Percentiles rank a stretch among this genome's conserved stretches.
phyloP scores from a whole-genome alignment of 30 jellyfish, hydroid and myxozoan genomes.

The Aurelia sp. region DNA sequence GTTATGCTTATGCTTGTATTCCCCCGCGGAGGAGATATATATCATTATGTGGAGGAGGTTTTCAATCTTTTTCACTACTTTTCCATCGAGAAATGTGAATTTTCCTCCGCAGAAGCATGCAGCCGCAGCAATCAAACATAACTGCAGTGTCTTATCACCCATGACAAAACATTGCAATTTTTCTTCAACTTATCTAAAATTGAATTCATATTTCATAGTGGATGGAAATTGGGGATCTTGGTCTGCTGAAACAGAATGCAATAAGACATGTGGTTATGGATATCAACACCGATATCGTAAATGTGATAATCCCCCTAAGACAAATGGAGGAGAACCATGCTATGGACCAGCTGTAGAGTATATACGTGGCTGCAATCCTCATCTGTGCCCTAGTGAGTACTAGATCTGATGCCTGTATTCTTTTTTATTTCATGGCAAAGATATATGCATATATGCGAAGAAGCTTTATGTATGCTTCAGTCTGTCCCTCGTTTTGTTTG shows the following conservation, averaged over 20 bases:
- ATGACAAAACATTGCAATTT: no score
- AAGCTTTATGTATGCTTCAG: no score
- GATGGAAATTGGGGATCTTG: constrained; percentile 82
- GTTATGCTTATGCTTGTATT: no score
- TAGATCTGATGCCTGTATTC: background rate
- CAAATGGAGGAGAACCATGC: constrained; percentile 74
- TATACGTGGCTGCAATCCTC: constrained; percentile 71
- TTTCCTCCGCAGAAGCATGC: no score
- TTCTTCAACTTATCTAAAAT: no score
- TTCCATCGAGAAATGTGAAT: no score
- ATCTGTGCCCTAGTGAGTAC: constrained; percentile 67
- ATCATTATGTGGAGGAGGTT: no score
- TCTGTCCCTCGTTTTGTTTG: no score
- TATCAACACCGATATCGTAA: constrained; percentile 36
- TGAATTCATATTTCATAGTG: constrained; percentile 9
- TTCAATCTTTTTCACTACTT: no score
- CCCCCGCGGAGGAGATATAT: no score
- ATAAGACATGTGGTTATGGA: constrained; percentile 76
- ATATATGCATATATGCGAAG: background rate
- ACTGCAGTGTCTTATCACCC: no score
- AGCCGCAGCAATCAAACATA: no score
- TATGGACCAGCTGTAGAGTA: constrained; percentile 49
- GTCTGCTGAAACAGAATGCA: constrained; percentile 37
- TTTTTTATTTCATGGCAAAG: background rate
- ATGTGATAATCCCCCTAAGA: constrained; percentile 64